Percentiles rank a stretch among this genome's conserved stretches.
Conservation (phyloP, 2,797 vertebrate species). For the Sciurus vulgaris region DNA sequence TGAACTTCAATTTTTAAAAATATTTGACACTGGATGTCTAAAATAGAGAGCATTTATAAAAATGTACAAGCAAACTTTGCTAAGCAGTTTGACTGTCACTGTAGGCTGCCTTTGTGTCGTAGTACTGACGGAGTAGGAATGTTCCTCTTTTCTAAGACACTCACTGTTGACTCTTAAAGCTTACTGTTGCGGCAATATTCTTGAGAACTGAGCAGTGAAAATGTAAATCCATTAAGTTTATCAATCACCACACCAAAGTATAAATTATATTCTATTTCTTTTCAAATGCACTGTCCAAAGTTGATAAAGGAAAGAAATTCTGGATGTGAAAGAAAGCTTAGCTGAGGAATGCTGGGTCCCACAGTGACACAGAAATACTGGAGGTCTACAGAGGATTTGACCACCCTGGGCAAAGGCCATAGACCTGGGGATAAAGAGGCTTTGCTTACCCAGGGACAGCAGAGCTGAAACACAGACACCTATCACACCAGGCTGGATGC, state of each 20-base stretch:
- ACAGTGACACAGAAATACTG: accelerated
- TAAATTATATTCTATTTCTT: background rate
- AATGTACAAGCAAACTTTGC: background rate
- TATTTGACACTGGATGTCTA: background rate
- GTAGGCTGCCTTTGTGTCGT: background rate
- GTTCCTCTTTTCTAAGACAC: background rate
- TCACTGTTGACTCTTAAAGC: background rate
- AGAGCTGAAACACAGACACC: background rate
- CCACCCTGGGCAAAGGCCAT: background rate
- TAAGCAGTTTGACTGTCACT: background rate
- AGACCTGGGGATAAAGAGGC: accelerated
- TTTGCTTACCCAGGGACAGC: background rate
- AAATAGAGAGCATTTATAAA: background rate
- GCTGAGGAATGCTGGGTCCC: background rate
- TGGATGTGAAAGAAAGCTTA: background rate
- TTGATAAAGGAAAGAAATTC: background rate
- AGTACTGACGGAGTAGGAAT: background rate
- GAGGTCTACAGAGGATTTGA: accelerated
- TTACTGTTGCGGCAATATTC: background rate
- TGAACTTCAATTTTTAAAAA: background rate
- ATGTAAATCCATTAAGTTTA: background rate
- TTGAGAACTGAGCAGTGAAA: background rate
- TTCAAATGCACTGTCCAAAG: background rate
- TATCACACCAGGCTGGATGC: background rate
- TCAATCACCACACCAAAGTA: background rate